A percentile compares a stretch with the other conserved stretches of the same genome.
These are phyloP conservation scores for Panzeria rudis DNA, from an alignment of 2,888 invertebrate species.

Conservation along the genomic window DNA sequence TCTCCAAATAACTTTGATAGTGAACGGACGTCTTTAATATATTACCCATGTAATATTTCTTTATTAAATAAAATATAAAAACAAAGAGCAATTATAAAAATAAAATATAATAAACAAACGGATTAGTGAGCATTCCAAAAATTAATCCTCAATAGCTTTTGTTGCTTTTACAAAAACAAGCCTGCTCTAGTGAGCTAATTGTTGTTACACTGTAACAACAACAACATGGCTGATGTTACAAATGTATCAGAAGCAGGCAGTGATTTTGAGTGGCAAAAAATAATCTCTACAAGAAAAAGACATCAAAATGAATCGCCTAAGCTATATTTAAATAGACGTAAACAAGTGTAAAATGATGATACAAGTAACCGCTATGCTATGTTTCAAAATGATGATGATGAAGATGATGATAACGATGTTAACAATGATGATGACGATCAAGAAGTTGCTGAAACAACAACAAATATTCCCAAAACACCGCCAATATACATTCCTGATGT, in stretches of 20 bases:
- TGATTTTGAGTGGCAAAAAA: constrained; percentile 3
- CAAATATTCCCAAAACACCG: background rate
- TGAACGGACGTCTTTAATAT: too few relatives aligned
- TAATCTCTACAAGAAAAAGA: background rate
- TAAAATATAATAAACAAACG: too few relatives aligned
- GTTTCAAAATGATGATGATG: background rate
- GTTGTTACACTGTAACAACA: too few relatives aligned
- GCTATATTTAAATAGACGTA: background rate
- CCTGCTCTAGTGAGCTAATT: too few relatives aligned
- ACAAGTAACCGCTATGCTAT: background rate
- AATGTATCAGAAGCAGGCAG: background rate
- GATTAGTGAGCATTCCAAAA: too few relatives aligned
- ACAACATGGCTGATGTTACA: background rate
- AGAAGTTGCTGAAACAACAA: constrained; percentile 1
- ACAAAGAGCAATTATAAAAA: too few relatives aligned
- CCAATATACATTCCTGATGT: background rate
- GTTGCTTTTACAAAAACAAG: too few relatives aligned
- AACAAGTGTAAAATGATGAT: background rate
- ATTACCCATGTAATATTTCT: too few relatives aligned
- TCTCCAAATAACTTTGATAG: too few relatives aligned
- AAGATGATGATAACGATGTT: background rate
- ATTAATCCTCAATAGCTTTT: too few relatives aligned
- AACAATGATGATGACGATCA: background rate
- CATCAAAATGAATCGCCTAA: background rate
- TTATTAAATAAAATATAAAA: too few relatives aligned